Evolutionary conservation across 2,888 invertebrate species (phyloP).

Genomic region (Uloborus plumipes): DNA sequence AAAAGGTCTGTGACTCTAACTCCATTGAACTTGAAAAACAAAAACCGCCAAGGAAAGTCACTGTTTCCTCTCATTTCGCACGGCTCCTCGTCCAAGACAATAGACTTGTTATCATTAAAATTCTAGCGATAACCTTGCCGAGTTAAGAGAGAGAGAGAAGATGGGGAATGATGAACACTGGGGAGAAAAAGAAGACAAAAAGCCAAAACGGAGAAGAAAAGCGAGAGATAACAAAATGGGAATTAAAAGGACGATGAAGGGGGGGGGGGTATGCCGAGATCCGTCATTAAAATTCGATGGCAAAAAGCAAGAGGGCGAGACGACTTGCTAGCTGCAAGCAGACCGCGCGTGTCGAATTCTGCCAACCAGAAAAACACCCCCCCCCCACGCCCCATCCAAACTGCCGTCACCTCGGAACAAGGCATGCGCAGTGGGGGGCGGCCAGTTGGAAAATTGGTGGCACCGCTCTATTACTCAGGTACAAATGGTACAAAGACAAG

Average conservation of each 20-base stretch:
- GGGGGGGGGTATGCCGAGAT: constrained; percentile 18
- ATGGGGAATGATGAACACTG: constrained; percentile 21
- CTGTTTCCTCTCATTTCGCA: constrained; percentile 60
- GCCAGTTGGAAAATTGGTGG: constrained; percentile 62
- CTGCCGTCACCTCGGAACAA: constrained; percentile 59
- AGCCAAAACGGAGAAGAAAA: constrained; percentile 25
- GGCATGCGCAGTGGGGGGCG: constrained; percentile 60
- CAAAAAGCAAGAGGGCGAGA: constrained; percentile 44
- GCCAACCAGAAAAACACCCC: constrained; percentile 60
- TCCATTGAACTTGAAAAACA: constrained; percentile 58
- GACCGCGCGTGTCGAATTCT: constrained; percentile 52
- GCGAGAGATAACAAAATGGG: constrained; percentile 57
- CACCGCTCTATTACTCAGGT: constrained; percentile 46
- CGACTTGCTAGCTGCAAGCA: constrained; percentile 36
- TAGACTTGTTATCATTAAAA: constrained; percentile 60
- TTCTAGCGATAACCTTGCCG: constrained; percentile 60
- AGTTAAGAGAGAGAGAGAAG: constrained; percentile 34
- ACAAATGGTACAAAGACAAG: constrained; percentile 13
- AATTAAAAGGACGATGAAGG: constrained; percentile 51
- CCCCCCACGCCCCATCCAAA: constrained; percentile 40
- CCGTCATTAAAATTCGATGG: constrained; percentile 56
- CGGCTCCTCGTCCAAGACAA: constrained; percentile 47
- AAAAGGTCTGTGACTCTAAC: constrained; percentile 58
- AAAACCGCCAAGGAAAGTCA: constrained; percentile 39
- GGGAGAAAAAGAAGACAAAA: constrained; percentile 10